Evolutionary conservation across 2,888 invertebrate species (phyloP), one percentile per base, ranked within the genome.

Genomic region (Vesta saturnalis): DNA sequence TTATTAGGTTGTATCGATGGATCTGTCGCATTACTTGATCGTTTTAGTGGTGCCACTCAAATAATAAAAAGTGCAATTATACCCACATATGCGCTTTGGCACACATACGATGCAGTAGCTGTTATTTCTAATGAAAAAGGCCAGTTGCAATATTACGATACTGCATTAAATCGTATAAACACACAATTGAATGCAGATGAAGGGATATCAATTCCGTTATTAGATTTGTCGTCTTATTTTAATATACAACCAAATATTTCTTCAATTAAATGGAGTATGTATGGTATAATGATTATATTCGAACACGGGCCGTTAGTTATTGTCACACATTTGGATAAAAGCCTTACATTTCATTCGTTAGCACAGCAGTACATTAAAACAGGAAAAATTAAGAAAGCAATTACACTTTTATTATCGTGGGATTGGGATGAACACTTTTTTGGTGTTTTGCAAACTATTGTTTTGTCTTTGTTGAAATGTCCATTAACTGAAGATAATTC

Each of bases 1-100:
- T 84, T 96, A 21, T 83, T 94, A 52, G 94, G 94, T 6, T 95
- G 95, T 78, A 92, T 94, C 57, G 95, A 96, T 85, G 93, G 94
- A 3, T 91, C 94, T 1, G 83, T 97, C 70, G 93, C 92, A 46
- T 84, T 96, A 19, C 89, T 94, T 76, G 94, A 96, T 85, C 88
- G 91, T 67, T 85, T 87, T 21, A 89, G 90, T 71, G 93, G 94
- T 54, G 87, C 92, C 0, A 94, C 93, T 3, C 90, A 90, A 79
- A 89, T 91, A 15, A 89, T 91, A 1, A 91, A 92, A 82, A 91
- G 93, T 63, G 90, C 92, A 63, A 93, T 96, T 85, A 95, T 95
- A 84, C 91, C 93, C 19, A 89, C 89, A 23, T 84, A 89, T 72
- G 87, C 90, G 39, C 85, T 88, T 35, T 94, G 93, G 93, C 92